These are phyloP conservation scores for Altica lythri DNA, from an alignment of 2,888 invertebrate species.

Conservation along the genomic window DNA sequence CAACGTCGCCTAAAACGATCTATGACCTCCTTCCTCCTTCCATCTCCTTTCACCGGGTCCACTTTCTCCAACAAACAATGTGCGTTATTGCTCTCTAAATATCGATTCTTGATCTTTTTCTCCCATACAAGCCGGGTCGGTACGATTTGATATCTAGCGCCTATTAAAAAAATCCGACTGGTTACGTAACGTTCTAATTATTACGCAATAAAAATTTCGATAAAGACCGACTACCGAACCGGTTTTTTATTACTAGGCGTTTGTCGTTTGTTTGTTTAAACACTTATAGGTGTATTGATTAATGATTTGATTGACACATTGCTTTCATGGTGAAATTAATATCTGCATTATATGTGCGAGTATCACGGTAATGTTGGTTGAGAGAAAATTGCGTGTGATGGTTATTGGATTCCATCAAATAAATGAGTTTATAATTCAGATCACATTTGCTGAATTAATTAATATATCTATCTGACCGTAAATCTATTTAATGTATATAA, in stretches of 20 bases:
- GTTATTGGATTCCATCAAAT: background rate
- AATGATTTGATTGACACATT: constrained; percentile 22
- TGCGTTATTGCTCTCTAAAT: constrained; percentile 30
- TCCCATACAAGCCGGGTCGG: background rate
- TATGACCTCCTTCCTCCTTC: constrained; percentile 42
- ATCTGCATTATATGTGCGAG: constrained; percentile 1
- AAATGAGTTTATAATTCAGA: too few species aligned
- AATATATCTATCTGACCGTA: too few species aligned
- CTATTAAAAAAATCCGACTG: constrained; percentile 8
- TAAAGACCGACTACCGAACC: constrained; percentile 16
- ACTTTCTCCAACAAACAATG: constrained; percentile 42
- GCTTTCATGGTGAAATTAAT: constrained; percentile 17
- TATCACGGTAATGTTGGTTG: background rate
- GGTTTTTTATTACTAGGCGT: constrained; percentile 22
- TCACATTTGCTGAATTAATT: too few species aligned
- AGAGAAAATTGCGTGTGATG: background rate
- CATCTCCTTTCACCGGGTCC: constrained; percentile 40
- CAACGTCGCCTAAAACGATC: constrained; percentile 30
- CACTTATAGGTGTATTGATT: constrained; percentile 19
- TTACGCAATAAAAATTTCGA: constrained; percentile 23
- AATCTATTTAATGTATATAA: too few species aligned
- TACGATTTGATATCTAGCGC: background rate
- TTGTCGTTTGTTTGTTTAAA: constrained; percentile 21
- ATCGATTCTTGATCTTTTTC: constrained; percentile 18
- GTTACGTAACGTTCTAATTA: constrained; percentile 27